Evolutionary conservation across 2,113 vertebrate genomes (phyloP), one percentile per base, ranked within the genome.

Genomic region (Heterotis niloticus): DNA sequence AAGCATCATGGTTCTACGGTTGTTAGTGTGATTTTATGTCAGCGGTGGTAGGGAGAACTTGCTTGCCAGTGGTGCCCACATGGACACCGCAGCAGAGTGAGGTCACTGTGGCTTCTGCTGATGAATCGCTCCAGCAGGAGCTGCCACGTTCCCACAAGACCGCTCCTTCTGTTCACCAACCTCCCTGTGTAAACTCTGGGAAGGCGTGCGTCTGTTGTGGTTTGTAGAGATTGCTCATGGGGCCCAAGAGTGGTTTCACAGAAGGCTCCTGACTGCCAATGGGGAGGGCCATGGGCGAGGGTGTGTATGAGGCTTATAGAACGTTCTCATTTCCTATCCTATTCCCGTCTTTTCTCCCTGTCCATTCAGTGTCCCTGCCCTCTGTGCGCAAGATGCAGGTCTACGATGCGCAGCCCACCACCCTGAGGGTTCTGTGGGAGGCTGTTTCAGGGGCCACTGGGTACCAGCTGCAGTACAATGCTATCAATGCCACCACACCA

Each of bases 371-470:
- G 87, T 92, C 95, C 52, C 87, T 98, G 44, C 92, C 91, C 73
- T 88, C 91, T 0, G 92, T 96, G 82, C 92, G 89, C 88, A 93
- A 83, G 13, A 87, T 98, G 88, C 92, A 91, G 76, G 89, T 96
- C 85, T 97, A 95, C 81, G 95, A 98, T 16, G 84, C 95, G 78
- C 92, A 89, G 78, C 86, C 92, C 24, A 97, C 95, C 76, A 93
- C 92, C 79, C 97, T 99, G 96, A 88, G 89, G 14, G 96, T 96
- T 78, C 94, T 92, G 82, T 99, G 98, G 98, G 92, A 95, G 81
- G 86, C 89, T 59, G 93, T 90, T 0, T 80, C 13, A 1, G 95
- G 94, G 23, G 96, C 96, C 62, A 94, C 94, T 4, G 94, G 95
- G 75, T 99, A 99, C 88, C 89, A 91, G 81, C 81, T 99, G 80